Conservation (phyloP, 2,888 invertebrate species). For the Agrypnus murinus region DNA sequence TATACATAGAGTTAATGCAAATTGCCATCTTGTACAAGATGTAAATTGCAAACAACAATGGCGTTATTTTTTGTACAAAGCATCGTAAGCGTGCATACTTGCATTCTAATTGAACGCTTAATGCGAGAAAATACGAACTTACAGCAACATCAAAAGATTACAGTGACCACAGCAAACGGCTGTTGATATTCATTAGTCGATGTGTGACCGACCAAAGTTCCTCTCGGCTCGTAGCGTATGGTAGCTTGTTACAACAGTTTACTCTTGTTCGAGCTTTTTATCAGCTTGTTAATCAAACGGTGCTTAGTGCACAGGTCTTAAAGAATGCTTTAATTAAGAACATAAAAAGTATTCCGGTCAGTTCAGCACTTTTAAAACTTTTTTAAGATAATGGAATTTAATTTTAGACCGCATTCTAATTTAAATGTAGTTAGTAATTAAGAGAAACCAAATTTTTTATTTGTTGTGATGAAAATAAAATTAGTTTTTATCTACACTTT, state of each 20-base stretch:
- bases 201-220: constrained; percentile 28
- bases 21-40: no score
- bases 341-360: constrained; percentile 17
- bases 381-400: constrained; percentile 16
- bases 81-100: constrained; percentile 49
- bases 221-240: constrained; percentile 50
- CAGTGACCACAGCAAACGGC: constrained; percentile 13
- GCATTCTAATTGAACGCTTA: constrained; percentile 60
- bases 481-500: no score
- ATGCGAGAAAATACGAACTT: constrained; percentile 27
- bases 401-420: neutral
- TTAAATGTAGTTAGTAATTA: no score
- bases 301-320: constrained; percentile 31
- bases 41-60: no score
- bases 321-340: constrained; percentile 43
- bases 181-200: constrained; percentile 32
- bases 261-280: constrained; percentile 54
- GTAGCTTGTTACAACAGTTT: constrained; percentile 58
- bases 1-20: no score
- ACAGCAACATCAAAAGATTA: constrained; percentile 26
- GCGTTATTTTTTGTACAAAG: constrained; percentile 54
- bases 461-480: no score
- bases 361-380: constrained; percentile 1
- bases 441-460: no score
- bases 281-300: constrained; percentile 59